These are phyloP conservation scores for Perca schrenkii DNA, from an alignment of 2,113 vertebrate genomes.

Conservation along the genomic window DNA sequence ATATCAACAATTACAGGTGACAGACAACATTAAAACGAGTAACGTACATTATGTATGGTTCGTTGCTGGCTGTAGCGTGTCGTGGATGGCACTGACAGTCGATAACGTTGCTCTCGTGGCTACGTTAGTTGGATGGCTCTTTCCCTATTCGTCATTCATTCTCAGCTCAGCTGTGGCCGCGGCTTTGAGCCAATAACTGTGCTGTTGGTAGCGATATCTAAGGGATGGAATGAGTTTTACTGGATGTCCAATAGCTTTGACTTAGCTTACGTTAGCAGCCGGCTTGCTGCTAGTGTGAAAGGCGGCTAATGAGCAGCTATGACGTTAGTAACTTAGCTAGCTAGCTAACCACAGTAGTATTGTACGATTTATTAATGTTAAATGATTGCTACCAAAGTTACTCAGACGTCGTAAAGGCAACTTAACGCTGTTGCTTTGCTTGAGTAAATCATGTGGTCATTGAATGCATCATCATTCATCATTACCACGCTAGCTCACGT, in stretches of 20 bases:
- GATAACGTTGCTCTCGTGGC: neutral
- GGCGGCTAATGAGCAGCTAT: slow-evolving; percentile 34
- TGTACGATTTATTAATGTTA: no score
- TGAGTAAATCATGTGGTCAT: neutral
- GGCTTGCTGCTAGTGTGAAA: slow-evolving; percentile 10
- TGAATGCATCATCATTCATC: slow-evolving; percentile 12
- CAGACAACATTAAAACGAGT: neutral
- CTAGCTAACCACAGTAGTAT: slow-evolving; percentile 10
- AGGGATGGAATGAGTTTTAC: neutral
- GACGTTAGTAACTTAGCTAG: slow-evolving; percentile 32
- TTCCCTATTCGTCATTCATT: slow-evolving; percentile 55
- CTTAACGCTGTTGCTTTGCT: neutral
- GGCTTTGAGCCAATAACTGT: neutral
- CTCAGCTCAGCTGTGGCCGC: slow-evolving; percentile 22
- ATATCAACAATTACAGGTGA: slow-evolving; percentile 94
- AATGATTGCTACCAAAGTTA: slow-evolving; percentile 11
- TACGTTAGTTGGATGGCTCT: slow-evolving; percentile 26
- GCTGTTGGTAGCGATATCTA: neutral
- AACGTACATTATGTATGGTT: neutral
- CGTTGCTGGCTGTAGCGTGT: neutral
- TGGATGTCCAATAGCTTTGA: neutral
- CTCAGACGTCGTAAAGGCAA: neutral
- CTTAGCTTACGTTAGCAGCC: slow-evolving; percentile 59
- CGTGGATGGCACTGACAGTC: slow-evolving; percentile 27
- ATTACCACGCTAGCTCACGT: slow-evolving; percentile 10